Evolutionary conservation across 2,888 invertebrate genomes (phyloP).

Genomic region (Sinopyrophorus schimmeli): DNA sequence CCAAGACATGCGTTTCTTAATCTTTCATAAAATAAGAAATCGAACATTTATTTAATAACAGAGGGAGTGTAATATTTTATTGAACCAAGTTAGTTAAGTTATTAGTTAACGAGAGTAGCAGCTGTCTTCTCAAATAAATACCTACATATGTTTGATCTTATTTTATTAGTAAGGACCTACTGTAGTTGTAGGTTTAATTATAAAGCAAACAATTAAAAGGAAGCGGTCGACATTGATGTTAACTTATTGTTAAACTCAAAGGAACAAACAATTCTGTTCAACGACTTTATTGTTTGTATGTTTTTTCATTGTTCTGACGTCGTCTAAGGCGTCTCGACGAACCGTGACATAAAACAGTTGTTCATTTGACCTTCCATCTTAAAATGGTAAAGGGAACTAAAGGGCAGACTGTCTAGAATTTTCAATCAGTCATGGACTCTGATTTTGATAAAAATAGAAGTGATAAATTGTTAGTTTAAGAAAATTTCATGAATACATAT

Average conservation of each 20-base stretch:
- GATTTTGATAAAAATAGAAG: slow-evolving; percentile 21
- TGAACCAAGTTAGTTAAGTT: too few relatives aligned
- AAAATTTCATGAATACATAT: too few relatives aligned
- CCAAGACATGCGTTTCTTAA: too few relatives aligned
- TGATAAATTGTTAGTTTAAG: too few relatives aligned
- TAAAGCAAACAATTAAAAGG: slow-evolving; percentile 25
- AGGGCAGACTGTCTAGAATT: slow-evolving; percentile 32
- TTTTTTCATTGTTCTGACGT: slow-evolving; percentile 30
- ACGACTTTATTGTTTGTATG: slow-evolving; percentile 40
- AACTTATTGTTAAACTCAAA: slow-evolving; percentile 35
- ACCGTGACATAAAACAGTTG: slow-evolving; percentile 39
- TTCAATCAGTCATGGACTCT: slow-evolving; percentile 27
- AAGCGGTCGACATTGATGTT: slow-evolving; percentile 29
- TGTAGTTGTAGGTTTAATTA: slow-evolving; percentile 29
- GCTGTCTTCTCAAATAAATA: too few relatives aligned
- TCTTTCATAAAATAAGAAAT: too few relatives aligned
- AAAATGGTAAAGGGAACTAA: slow-evolving; percentile 31
- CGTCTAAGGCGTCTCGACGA: slow-evolving; percentile 36
- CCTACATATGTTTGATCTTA: slow-evolving; percentile 5
- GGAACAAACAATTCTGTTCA: slow-evolving; percentile 40
- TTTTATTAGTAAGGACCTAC: slow-evolving; percentile 8
- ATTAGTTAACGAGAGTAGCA: too few relatives aligned
- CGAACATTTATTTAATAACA: too few relatives aligned
- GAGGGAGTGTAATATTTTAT: too few relatives aligned
- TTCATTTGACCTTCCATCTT: slow-evolving; percentile 36